Conservation (phyloP, 2,888 invertebrate species). For the Artemia sinica region DNA sequence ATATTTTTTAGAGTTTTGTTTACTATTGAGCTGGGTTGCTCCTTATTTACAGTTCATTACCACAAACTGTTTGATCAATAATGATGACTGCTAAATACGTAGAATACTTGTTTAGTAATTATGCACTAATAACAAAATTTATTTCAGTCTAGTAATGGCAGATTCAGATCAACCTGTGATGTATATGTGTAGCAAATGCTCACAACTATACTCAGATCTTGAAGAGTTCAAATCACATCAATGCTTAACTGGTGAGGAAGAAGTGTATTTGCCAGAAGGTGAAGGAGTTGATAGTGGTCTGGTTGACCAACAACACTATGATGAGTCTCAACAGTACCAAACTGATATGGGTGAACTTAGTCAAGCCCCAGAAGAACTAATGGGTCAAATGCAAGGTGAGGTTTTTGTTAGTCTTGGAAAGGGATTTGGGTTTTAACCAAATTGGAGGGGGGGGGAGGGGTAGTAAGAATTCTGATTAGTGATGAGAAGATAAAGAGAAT, state of each 20-base stretch:
- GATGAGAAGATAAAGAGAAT: too few relatives aligned
- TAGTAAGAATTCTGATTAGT: too few relatives aligned
- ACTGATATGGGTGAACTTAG: slow-evolving; percentile 1
- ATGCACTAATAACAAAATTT: too few relatives aligned
- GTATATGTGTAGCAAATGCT: slow-evolving; percentile 11
- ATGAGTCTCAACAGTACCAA: slow-evolving; percentile 5
- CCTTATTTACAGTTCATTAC: too few relatives aligned
- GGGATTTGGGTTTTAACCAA: too few relatives aligned
- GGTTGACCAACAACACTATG: slow-evolving; percentile 5
- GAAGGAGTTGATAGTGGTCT: slow-evolving; percentile 8
- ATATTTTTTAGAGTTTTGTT: too few relatives aligned
- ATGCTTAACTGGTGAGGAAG: slow-evolving; percentile 4
- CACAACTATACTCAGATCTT: slow-evolving; percentile 1
- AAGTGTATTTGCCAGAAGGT: background rate
- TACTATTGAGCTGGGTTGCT: too few relatives aligned
- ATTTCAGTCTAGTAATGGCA: too few relatives aligned
- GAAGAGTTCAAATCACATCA: slow-evolving; percentile 9
- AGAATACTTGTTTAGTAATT: too few relatives aligned
- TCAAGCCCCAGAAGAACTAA: background rate
- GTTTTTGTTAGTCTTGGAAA: background rate
- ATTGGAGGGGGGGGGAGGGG: too few relatives aligned
- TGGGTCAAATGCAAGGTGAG: slow-evolving; percentile 1
- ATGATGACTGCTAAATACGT: too few relatives aligned
- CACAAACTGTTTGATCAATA: too few relatives aligned
- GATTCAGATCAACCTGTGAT: slow-evolving; percentile 1